A percentile compares a stretch with the other conserved stretches of the same genome.
Conservation (phyloP, 53 echinoderm and acorn worm genomes). For the Astropecten irregularis region DNA sequence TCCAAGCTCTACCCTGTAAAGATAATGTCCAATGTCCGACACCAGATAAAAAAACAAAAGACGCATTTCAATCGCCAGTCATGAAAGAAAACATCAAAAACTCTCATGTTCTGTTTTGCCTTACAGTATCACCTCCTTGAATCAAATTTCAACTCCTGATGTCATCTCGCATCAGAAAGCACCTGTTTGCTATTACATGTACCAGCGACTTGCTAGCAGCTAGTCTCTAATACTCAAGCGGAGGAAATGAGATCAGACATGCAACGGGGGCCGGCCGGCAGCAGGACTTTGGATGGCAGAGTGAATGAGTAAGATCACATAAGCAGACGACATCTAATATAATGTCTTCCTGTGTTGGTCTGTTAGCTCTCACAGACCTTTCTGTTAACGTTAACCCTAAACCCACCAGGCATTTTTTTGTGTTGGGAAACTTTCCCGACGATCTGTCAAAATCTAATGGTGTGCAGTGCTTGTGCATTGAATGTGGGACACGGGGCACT, state of each 20-base stretch:
- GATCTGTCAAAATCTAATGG: too few relatives aligned
- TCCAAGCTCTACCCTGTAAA: constrained; percentile 85
- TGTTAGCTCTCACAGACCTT: too few relatives aligned
- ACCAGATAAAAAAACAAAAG: not conserved
- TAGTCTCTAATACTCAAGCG: too few relatives aligned
- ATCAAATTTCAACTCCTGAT: too few relatives aligned
- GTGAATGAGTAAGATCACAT: constrained; percentile 3
- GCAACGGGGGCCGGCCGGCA: too few relatives aligned
- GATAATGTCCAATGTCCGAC: not conserved
- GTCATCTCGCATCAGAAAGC: too few relatives aligned
- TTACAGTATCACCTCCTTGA: too few relatives aligned
- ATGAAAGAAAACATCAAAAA: not conserved
- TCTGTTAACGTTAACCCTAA: too few relatives aligned
- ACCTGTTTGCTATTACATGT: not conserved
- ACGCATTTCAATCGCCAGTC: not conserved
- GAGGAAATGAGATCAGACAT: not conserved
- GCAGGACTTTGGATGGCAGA: too few relatives aligned
- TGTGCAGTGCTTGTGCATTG: not conserved
- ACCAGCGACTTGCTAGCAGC: not conserved
- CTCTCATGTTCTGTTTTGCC: too few relatives aligned
- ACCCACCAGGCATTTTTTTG: too few relatives aligned
- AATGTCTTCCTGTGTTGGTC: not conserved
- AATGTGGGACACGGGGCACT: not conserved
- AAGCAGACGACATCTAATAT: not conserved
- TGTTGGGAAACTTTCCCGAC: too few relatives aligned